Evolutionary conservation across 2,797 vertebrate genomes (phyloP), one percentile per base, ranked within the genome.

Genomic region (Neosilurus mollespiculum): DNA sequence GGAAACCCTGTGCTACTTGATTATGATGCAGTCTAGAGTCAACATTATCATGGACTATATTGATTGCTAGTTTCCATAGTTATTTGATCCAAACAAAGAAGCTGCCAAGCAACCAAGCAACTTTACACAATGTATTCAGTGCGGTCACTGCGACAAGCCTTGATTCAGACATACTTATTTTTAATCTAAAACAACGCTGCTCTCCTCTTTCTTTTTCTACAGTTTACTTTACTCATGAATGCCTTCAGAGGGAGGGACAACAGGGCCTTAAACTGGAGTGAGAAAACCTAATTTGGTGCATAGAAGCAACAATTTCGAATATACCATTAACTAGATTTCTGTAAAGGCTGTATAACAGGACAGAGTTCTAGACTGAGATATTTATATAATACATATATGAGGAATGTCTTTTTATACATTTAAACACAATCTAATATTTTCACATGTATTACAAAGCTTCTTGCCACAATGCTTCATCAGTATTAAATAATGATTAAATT

Each of bases 61-160:
- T 73, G 18, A 58, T 22, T 58, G 12, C 20, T 53, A 30, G 53
- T 15, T 30, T 73, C 22, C 7, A 16, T 30, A 10, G 53, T 58
- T 18, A 75, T 58, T 22, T 75, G 9, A 34, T 75, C 3, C 3
- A 18, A 73, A 11, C 53, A 24, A 56, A 73, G 49, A n/a, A 54
- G 51, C 51, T 73, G n/a, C 71, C 22, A 54, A 34, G 51, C 54
- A 76, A 22, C 54, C 72, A 76, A 49, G 37, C 37, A 51, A 71
- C 43, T 71, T 71, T 71, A 24, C 12, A 24, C 4, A 43, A 62
- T 62, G 34, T 15, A 77, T n/a, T 62, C 2, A 77, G 20, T 43
- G 22, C 58, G 16, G 58, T 24, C 34, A 61, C 61, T 77, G 20
- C 34, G n/a, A 22, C 20, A 61, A 49, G 34, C 34, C 58, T 61